Percentiles rank a stretch among this genome's conserved stretches.
Conservation (phyloP, 2,113 vertebrate species). For the Amblyornis subalaris region DNA sequence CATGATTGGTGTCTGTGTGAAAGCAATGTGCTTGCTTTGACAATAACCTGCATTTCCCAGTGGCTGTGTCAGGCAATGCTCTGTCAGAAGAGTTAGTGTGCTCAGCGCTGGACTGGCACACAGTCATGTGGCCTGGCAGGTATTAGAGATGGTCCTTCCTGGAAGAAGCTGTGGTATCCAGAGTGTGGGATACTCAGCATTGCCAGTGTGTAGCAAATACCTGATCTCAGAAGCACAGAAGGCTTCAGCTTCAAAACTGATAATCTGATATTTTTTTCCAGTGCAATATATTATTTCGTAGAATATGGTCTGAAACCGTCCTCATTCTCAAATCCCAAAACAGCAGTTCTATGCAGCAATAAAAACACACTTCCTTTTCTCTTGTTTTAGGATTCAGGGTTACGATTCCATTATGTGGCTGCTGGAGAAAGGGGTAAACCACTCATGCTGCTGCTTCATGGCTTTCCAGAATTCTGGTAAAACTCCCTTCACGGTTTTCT, state of each 20-base stretch:
- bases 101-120: background rate
- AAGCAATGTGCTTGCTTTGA: background rate
- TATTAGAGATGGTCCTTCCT: background rate
- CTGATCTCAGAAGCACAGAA: background rate
- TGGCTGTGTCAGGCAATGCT: background rate
- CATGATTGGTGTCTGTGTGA: background rate
- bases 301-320: background rate
- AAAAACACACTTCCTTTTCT: conserved; percentile 13
- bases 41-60: background rate
- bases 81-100: background rate
- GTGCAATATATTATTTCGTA: background rate
- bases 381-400: conserved; percentile 85
- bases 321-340: background rate
- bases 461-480: conserved; percentile 99
- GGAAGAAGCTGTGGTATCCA: background rate
- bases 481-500: background rate
- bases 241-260: background rate
- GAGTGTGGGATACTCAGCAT: background rate
- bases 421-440: conserved; percentile 95
- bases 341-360: background rate
- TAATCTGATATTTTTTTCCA: background rate
- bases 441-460: conserved; percentile 93
- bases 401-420: conserved; percentile 96
- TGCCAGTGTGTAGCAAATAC: background rate
- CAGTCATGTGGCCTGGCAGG: background rate